These are phyloP conservation scores for Propithecus perrieri DNA, from an alignment of 2,797 vertebrate genomes.

Conservation along the genomic window DNA sequence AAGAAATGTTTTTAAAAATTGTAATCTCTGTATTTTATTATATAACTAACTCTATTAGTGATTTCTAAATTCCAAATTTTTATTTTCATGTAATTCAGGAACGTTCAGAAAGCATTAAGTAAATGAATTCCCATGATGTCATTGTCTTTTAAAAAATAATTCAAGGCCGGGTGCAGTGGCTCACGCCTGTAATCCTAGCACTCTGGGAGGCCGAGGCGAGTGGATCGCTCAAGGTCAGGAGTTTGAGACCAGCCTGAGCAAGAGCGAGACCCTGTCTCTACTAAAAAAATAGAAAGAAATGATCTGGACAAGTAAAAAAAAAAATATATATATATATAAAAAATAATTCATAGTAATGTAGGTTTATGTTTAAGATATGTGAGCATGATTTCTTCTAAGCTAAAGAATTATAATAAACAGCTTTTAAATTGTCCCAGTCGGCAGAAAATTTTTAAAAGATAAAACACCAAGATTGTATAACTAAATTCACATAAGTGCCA, in stretches of 20 bases:
- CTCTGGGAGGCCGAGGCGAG: too few relatives aligned
- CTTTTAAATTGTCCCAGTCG: neutral
- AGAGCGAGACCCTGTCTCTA: too few relatives aligned
- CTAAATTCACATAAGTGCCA: neutral
- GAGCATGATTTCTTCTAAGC: conserved; percentile 18
- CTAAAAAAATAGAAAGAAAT: too few relatives aligned
- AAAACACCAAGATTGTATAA: conserved; percentile 23
- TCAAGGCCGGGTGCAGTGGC: neutral
- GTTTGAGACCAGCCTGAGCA: too few relatives aligned
- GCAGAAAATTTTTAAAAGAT: neutral
- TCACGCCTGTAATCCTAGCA: too few relatives aligned
- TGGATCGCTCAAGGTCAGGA: too few relatives aligned
- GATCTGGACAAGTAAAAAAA: too few relatives aligned
- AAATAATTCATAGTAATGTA: conserved; percentile 35
- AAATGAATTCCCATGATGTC: conserved; percentile 10
- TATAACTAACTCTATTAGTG: neutral
- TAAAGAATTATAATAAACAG: conserved; percentile 22
- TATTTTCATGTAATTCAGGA: conserved; percentile 37
- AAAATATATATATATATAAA: neutral
- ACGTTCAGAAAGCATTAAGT: conserved; percentile 9
- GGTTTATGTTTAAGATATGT: conserved; percentile 32
- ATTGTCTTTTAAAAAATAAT: conserved; percentile 34
- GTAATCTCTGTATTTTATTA: neutral
- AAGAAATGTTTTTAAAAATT: neutral
- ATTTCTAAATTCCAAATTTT: conserved; percentile 26